Evolutionary conservation across 2,888 invertebrate species (phyloP), one percentile per base, ranked within the genome.

Genomic region (Aricia artaxerxes): DNA sequence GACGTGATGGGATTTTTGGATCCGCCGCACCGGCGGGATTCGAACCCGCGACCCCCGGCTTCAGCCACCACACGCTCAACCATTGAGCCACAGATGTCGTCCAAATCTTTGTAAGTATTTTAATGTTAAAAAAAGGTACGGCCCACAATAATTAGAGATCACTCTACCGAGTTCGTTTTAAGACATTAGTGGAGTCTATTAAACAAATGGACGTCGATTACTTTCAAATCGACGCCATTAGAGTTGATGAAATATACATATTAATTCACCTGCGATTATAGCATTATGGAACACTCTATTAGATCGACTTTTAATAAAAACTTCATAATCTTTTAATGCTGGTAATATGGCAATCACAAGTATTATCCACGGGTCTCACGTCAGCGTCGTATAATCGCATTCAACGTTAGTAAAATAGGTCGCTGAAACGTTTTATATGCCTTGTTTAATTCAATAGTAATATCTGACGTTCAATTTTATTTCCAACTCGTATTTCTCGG

Each of bases 351-450:
- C 76, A 76, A 76, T 76, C 76, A 76, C 53, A 76, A 76, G 53
- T 24, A 35, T 57, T 76, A 76, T 76, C 76, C 49, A 76, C 76
- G 49, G 35, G 35, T 76, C 76, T 31, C 53, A 57, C 35, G 76
- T 76, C 76, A 76, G 57, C 76, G 6, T 53, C 53, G 53, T 76
- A 76, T 76, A 76, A 76, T 76, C 57, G 76, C 53, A 35, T 57
- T 57, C 76, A 76, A 57, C 75, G 44, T 24, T 24, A 24, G 49
- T 76, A 35, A 57, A 76, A 76, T 76, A 57, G 76, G 76, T 76
- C 76, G 76, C 35, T 76, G 76, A 57, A 76, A 76, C 76, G 53
- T 57, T 76, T 76, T 76, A 57, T 73, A 76, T 76, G 76, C 76
- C 57, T 76, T 57, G 76, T 76, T 76, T 76, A 53, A 76, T 76